Conservation (phyloP, 1,140 invertebrate genomes). For the Anagrus nilaparvatae region DNA sequence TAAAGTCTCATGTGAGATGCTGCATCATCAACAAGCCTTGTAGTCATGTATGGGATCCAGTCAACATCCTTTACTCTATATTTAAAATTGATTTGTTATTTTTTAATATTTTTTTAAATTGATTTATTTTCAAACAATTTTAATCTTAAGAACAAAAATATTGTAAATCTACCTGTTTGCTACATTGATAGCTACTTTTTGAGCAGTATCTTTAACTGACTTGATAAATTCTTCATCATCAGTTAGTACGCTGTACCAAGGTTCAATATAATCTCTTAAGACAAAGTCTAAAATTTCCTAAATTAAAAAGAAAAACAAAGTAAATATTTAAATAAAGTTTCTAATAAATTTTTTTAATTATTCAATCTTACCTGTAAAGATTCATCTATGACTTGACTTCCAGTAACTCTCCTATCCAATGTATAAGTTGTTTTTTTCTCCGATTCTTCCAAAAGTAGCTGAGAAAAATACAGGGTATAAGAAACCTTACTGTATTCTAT, state of each 20-base stretch:
- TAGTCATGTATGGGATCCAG: constrained; percentile 81
- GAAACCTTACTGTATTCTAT: neutral
- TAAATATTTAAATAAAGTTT: neutral
- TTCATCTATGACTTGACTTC: constrained; percentile 60
- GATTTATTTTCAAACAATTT: neutral
- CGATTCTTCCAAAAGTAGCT: constrained; percentile 32
- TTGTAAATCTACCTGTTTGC: constrained; percentile 41
- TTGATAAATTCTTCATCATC: constrained; percentile 47
- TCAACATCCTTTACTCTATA: constrained; percentile 75
- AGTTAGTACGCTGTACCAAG: constrained; percentile 58
- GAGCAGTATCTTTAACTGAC: constrained; percentile 45
- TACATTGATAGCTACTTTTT: constrained; percentile 47
- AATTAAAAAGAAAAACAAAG: constrained; percentile 6
- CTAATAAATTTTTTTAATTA: too few species aligned
- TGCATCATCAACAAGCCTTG: constrained; percentile 78
- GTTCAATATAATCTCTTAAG: constrained; percentile 67
- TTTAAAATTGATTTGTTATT: constrained; percentile 1
- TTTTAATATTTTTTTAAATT: constrained; percentile 5
- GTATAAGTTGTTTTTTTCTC: constrained; percentile 35
- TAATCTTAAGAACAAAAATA: constrained; percentile 1
- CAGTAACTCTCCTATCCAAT: constrained; percentile 49
- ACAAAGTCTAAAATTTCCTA: constrained; percentile 62
- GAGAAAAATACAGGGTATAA: constrained; percentile 10
- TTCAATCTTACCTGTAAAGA: constrained; percentile 45
- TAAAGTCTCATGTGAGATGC: constrained; percentile 80